Evolutionary conservation across 1,140 invertebrate genomes (phyloP).

Genomic region (Drosophila baimaii): DNA sequence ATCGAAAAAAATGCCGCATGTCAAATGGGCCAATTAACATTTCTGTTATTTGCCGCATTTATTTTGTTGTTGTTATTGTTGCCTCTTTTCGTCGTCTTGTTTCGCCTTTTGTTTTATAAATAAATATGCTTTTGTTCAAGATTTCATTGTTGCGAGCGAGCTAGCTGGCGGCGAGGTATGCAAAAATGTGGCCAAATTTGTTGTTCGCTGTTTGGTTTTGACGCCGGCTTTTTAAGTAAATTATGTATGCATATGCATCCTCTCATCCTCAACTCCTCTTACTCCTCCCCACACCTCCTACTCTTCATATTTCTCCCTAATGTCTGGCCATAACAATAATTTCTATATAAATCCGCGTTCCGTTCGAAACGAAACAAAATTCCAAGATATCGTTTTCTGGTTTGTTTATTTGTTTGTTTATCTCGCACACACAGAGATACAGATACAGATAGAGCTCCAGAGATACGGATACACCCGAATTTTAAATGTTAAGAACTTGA

Average conservation of each 20-base stretch:
- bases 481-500: slow-evolving; percentile 60
- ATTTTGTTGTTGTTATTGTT: slow-evolving; percentile 26
- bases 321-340: slow-evolving; percentile 54
- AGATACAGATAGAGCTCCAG: slow-evolving; percentile 1
- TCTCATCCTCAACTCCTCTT: not conserved
- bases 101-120: slow-evolving; percentile 76
- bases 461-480: slow-evolving; percentile 18
- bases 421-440: slow-evolving; percentile 46
- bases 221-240: slow-evolving; percentile 61
- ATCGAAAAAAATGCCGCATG: slow-evolving; percentile 74
- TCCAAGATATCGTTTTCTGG: slow-evolving; percentile 61
- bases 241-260: slow-evolving; percentile 69
- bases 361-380: slow-evolving; percentile 59
- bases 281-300: not conserved
- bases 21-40: slow-evolving; percentile 83
- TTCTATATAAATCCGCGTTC: slow-evolving; percentile 66
- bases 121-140: slow-evolving; percentile 77
- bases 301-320: slow-evolving; percentile 39
- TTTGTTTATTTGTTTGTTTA: slow-evolving; percentile 69
- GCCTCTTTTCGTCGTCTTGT: slow-evolving; percentile 18
- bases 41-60: slow-evolving; percentile 74
- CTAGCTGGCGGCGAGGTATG: slow-evolving; percentile 51
- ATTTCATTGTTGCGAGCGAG: slow-evolving; percentile 27
- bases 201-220: slow-evolving; percentile 62
- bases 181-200: slow-evolving; percentile 65